Conservation (phyloP, 2,888 invertebrate genomes). For the Dryomyza anilis region DNA sequence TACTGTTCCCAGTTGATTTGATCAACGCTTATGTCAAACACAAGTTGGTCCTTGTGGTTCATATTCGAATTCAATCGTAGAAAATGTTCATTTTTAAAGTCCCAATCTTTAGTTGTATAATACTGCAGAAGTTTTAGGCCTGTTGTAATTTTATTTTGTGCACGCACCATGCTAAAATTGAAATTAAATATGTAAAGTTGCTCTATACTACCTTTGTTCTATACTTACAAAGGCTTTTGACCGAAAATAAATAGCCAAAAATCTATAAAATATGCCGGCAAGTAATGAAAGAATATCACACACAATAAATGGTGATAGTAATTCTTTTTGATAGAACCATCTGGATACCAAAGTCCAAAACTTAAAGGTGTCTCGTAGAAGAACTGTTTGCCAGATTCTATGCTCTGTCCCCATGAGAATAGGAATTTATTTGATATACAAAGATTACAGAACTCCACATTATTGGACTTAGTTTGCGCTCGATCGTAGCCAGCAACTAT, state of each 20-base stretch:
- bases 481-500: slow-evolving; percentile 76
- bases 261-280: slow-evolving; percentile 82
- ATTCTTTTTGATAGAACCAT: slow-evolving; percentile 74
- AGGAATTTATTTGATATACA: slow-evolving; percentile 79
- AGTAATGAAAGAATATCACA: slow-evolving; percentile 72
- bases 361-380: slow-evolving; percentile 75
- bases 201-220: slow-evolving; percentile 6
- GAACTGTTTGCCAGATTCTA: slow-evolving; percentile 69
- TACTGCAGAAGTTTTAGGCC: slow-evolving; percentile 73
- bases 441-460: slow-evolving; percentile 67
- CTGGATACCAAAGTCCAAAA: slow-evolving; percentile 79
- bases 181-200: no score
- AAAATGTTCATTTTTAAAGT: slow-evolving; percentile 71
- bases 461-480: slow-evolving; percentile 52
- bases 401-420: slow-evolving; percentile 82
- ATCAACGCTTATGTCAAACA: slow-evolving; percentile 67
- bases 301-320: slow-evolving; percentile 70
- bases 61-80: slow-evolving; percentile 64
- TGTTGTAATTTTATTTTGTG: slow-evolving; percentile 66
- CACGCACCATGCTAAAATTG: slow-evolving; percentile 66
- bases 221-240: slow-evolving; percentile 78
- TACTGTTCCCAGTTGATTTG: slow-evolving; percentile 70
- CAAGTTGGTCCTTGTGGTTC: slow-evolving; percentile 64
- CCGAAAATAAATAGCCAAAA: slow-evolving; percentile 69
- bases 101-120: slow-evolving; percentile 81